Conservation (phyloP, 2,888 invertebrate genomes). For the Athripsodes cinereus region DNA sequence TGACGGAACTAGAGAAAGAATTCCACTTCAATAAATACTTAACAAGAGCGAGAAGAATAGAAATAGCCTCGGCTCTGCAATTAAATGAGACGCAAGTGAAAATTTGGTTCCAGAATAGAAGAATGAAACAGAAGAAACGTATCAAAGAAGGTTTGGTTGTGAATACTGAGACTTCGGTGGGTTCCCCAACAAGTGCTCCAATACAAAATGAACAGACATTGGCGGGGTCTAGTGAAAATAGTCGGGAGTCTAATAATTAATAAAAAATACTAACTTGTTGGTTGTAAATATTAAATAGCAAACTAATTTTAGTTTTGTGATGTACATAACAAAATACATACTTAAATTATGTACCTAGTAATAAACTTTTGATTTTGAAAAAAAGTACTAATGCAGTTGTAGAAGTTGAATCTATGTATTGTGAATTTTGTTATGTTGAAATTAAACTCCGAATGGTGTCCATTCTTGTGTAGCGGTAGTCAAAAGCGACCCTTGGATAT, state of each 20-base stretch:
- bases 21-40: slow-evolving; percentile 99
- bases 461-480: no score
- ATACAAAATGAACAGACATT: slow-evolving; percentile 38
- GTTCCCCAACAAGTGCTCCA: slow-evolving; percentile 43
- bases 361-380: no score
- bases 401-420: no score
- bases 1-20: slow-evolving; percentile 98
- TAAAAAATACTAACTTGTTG: neutral
- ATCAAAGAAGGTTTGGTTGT: slow-evolving; percentile 86
- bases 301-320: no score
- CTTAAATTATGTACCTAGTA: no score
- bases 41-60: slow-evolving; percentile 92
- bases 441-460: no score
- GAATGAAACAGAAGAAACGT: slow-evolving; percentile 98
- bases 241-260: slow-evolving; percentile 57
- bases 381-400: no score
- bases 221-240: slow-evolving; percentile 61
- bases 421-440: no score
- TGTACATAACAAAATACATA: neutral
- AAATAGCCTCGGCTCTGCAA: slow-evolving; percentile 93
- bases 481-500: no score
- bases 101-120: slow-evolving; percentile 97
- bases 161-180: slow-evolving; percentile 47
- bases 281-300: neutral
- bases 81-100: slow-evolving; percentile 97